These are phyloP conservation scores for Diabrotica virgifera DNA, from an alignment of 1,140 invertebrate genomes.

Conservation along the genomic window DNA sequence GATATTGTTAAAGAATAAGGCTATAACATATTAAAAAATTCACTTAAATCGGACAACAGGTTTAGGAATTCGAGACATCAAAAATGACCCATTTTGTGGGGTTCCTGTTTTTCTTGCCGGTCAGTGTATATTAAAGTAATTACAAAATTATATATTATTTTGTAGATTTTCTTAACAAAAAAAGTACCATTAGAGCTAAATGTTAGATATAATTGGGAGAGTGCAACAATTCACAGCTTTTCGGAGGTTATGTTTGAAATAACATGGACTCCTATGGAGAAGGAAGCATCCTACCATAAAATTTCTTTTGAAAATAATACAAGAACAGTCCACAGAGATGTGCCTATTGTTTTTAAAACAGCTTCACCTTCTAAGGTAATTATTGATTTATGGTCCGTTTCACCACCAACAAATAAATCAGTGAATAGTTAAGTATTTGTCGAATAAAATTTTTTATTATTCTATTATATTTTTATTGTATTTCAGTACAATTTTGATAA, in stretches of 20 bases:
- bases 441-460: no score
- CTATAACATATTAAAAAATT: no score
- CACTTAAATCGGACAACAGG: no score
- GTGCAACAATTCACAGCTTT: slow-evolving; percentile 51
- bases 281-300: slow-evolving; percentile 58
- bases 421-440: no score
- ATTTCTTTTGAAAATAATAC: slow-evolving; percentile 61
- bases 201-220: slow-evolving; percentile 53
- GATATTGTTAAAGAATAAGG: no score
- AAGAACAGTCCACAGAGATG: slow-evolving; percentile 60
- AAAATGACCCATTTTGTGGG: no score
- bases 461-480: no score
- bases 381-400: slow-evolving; percentile 10
- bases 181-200: slow-evolving; percentile 56
- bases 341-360: slow-evolving; percentile 60
- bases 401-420: no score
- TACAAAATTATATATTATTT: slow-evolving; percentile 18
- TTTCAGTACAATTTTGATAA: no score
- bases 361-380: slow-evolving; percentile 27
- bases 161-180: slow-evolving; percentile 60
- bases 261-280: slow-evolving; percentile 58
- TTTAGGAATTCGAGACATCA: no score
- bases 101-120: no score
- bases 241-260: slow-evolving; percentile 53
- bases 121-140: no score